Conservation (phyloP, 2,797 vertebrate genomes). For the Gymnopithys bicolor region DNA sequence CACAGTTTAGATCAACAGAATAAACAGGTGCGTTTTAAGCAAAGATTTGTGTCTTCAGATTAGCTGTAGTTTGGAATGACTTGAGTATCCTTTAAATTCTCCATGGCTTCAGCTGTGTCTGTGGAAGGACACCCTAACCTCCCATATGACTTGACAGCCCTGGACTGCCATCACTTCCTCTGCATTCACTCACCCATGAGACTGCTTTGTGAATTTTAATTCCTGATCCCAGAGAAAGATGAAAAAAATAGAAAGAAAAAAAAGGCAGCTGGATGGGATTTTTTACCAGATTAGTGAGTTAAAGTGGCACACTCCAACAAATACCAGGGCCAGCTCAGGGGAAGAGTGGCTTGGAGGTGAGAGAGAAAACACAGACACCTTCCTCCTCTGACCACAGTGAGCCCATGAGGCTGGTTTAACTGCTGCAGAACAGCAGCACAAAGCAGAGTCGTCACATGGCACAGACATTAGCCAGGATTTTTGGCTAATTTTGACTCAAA, state of each 20-base stretch:
- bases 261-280: background rate
- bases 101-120: background rate
- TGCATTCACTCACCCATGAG: background rate
- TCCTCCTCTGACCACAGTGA: background rate
- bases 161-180: background rate
- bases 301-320: background rate
- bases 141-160: background rate
- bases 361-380: background rate
- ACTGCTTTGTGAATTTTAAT: background rate
- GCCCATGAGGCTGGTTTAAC: background rate
- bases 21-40: background rate
- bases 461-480: background rate
- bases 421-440: background rate
- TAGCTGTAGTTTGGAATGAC: background rate
- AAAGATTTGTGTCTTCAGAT: background rate
- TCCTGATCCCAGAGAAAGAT: background rate
- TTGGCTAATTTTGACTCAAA: background rate
- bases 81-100: background rate
- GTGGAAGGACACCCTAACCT: background rate
- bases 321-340: background rate
- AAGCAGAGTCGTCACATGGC: background rate
- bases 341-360: background rate
- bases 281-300: constrained; percentile 23
- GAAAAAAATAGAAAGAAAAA: background rate
- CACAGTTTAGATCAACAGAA: background rate